Percentiles rank a stretch among this genome's conserved stretches.
phyloP scores from a whole-genome alignment of 2,113 vertebrate genomes.

The Lucifuga dentata region DNA sequence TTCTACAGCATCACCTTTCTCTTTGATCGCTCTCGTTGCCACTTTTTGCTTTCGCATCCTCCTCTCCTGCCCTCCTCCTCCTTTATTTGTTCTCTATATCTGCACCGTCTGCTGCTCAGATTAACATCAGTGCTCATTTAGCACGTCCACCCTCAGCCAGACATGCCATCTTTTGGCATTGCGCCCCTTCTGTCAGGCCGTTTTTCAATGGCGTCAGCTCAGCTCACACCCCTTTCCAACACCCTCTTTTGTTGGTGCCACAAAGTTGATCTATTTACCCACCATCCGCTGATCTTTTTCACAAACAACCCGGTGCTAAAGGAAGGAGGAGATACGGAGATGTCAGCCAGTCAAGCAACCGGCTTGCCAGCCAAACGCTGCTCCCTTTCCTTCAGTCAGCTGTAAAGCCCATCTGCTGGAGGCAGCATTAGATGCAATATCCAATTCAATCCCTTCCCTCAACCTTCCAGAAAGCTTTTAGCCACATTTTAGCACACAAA shows the following conservation, averaged over 20 bases:
- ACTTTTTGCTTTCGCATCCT: conserved; percentile 41
- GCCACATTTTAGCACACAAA: conserved; percentile 98
- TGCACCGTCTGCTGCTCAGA: conserved; percentile 65
- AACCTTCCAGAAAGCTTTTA: conserved; percentile 91
- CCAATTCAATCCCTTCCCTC: conserved; percentile 91
- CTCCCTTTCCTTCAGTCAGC: conserved; percentile 54
- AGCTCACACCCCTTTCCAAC: conserved; percentile 51
- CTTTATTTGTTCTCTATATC: conserved; percentile 68
- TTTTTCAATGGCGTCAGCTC: conserved; percentile 62
- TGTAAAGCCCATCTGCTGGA: conserved; percentile 79
- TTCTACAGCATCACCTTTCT: conserved; percentile 1
- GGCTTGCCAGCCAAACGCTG: conserved; percentile 56
- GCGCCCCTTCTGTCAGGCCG: conserved; percentile 59
- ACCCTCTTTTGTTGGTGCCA: conserved; percentile 76
- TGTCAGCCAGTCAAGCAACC: conserved; percentile 66
- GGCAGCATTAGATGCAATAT: conserved; percentile 88
- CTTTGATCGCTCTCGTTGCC: conserved; percentile 24
- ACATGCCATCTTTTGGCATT: conserved; percentile 66
- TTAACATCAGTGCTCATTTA: conserved; percentile 68
- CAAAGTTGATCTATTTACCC: conserved; percentile 83
- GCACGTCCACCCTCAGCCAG: conserved; percentile 57
- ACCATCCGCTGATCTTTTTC: conserved; percentile 80
- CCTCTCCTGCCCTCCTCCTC: conserved; percentile 14
- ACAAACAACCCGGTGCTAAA: conserved; percentile 75
- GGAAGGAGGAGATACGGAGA: conserved; percentile 65